Percentiles rank a stretch among this genome's conserved stretches.
These are phyloP conservation scores for Caenorhabditis sp. DNA, from an alignment of 2,888 invertebrate genomes.

Conservation along the genomic window DNA sequence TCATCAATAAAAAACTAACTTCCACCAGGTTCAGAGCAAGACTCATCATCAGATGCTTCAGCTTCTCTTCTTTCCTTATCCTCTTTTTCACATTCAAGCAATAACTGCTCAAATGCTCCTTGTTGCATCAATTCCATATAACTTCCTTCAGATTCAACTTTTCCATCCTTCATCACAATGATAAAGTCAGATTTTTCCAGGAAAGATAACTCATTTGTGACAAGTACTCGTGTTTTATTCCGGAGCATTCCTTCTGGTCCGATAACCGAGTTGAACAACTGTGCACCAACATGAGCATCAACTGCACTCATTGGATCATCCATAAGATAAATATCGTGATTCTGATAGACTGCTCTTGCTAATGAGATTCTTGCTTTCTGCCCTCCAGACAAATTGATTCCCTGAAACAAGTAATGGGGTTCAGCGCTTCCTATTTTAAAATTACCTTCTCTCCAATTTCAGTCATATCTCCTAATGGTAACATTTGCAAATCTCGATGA, in stretches of 20 bases:
- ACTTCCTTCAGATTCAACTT: constrained; percentile 61
- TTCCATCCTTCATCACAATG: constrained; percentile 80
- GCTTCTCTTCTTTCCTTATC: constrained; percentile 42
- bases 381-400: constrained; percentile 69
- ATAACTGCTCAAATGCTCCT: constrained; percentile 62
- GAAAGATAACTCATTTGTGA: constrained; percentile 93
- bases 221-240: constrained; percentile 84
- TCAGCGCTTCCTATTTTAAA: neutral
- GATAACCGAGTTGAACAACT: constrained; percentile 75
- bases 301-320: constrained; percentile 96
- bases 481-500: constrained; percentile 60
- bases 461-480: constrained; percentile 64
- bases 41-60: constrained; percentile 37
- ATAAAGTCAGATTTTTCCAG: constrained; percentile 89
- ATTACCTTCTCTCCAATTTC: constrained; percentile 69
- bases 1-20: constrained; percentile 4
- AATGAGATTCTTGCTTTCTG: constrained; percentile 81
- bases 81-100: constrained; percentile 65
- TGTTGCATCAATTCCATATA: constrained; percentile 64
- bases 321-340: constrained; percentile 88
- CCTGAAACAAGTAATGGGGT: constrained; percentile 35
- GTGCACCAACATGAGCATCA: constrained; percentile 95
- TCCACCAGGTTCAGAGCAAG: constrained; percentile 48
- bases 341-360: constrained; percentile 88
- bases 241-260: constrained; percentile 69